Conservation (phyloP, 1,140 invertebrate genomes). For the Aleiodes sp. region DNA sequence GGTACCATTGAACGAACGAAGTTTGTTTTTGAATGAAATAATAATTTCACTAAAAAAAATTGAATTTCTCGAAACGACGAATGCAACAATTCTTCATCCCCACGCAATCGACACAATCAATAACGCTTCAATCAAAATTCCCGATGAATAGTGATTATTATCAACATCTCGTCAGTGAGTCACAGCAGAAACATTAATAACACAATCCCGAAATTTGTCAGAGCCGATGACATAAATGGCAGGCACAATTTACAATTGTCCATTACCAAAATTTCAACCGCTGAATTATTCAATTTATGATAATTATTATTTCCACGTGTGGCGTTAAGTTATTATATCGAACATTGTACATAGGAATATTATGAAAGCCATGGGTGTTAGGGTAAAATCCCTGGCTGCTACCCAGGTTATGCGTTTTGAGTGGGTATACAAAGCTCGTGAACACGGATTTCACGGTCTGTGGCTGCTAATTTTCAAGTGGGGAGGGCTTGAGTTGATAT, state of each 20-base stretch:
- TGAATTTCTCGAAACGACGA: no score
- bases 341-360: not conserved
- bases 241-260: not conserved
- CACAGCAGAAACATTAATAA: no score
- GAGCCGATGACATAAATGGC: not conserved
- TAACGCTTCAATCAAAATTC: no score
- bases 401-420: not conserved
- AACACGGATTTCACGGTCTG: conserved; percentile 14
- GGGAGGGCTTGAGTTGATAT: conserved; percentile 1
- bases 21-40: no score
- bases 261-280: not conserved
- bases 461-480: not conserved
- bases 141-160: no score
- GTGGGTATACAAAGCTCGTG: not conserved
- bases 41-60: no score
- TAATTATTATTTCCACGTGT: not conserved
- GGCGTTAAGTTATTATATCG: not conserved
- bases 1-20: no score
- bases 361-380: not conserved
- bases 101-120: no score
- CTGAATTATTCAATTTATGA: not conserved
- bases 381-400: conserved; percentile 6
- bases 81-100: no score
- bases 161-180: no score
- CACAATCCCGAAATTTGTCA: not conserved